Conservation (phyloP, 2,113 vertebrate species). For the Protomyctophum bolini region DNA sequence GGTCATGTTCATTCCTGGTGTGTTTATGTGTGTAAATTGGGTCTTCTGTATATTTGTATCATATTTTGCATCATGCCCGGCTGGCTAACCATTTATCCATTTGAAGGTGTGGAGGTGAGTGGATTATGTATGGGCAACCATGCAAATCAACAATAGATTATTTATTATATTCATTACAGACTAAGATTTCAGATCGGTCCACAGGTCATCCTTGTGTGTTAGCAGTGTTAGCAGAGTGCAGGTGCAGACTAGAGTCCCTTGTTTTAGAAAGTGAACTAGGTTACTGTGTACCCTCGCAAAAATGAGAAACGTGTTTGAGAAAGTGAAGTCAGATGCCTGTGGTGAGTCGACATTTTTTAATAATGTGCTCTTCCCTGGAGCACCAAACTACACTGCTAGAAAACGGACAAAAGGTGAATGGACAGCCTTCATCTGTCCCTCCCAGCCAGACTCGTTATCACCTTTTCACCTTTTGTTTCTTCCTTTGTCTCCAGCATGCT, state of each 20-base stretch:
- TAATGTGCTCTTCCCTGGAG: slow-evolving; percentile 42
- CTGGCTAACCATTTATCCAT: slow-evolving; percentile 1
- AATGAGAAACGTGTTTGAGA: background rate
- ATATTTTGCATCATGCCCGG: slow-evolving; percentile 22
- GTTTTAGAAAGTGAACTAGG: slow-evolving; percentile 29
- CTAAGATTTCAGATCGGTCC: background rate
- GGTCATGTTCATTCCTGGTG: slow-evolving; percentile 55
- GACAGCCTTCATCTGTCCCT: background rate
- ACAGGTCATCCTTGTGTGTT: background rate
- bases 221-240: background rate
- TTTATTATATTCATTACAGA: background rate
- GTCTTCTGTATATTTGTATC: slow-evolving; percentile 9
- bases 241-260: background rate
- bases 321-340: slow-evolving; percentile 21
- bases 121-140: background rate
- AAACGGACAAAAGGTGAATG: slow-evolving; percentile 20
- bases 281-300: slow-evolving; percentile 27
- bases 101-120: slow-evolving; percentile 5
- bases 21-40: slow-evolving; percentile 18
- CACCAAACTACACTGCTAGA: slow-evolving; percentile 10
- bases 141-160: too few relatives aligned
- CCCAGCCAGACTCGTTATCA: background rate
- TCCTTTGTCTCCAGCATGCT: background rate
- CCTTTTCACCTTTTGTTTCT: background rate
- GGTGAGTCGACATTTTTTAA: slow-evolving; percentile 51